These are phyloP conservation scores for Drosophila willistoni DNA, from an alignment of 1,140 invertebrate genomes.

Conservation along the genomic window DNA sequence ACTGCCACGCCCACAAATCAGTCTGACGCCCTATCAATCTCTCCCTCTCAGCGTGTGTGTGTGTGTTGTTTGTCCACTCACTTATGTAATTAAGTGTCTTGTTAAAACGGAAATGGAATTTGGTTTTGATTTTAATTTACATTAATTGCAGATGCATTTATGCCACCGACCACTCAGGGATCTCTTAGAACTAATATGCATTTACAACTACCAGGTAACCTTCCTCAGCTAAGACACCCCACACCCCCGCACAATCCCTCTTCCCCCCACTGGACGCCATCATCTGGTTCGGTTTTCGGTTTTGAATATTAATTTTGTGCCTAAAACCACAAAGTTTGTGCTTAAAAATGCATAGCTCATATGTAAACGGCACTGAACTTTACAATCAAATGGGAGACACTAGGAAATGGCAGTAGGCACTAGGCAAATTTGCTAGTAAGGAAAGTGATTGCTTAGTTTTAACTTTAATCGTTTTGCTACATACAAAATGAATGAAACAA, in stretches of 20 bases:
- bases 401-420: too few relatives aligned
- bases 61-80: conserved; percentile 43
- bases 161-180: conserved; percentile 48
- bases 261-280: not conserved
- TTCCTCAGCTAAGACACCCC: not conserved
- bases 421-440: not conserved
- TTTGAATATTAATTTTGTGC: conserved; percentile 46
- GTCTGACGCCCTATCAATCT: not conserved
- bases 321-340: conserved; percentile 8
- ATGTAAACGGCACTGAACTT: conserved; percentile 8
- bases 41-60: not conserved
- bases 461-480: conserved; percentile 47
- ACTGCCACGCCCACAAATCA: conserved; percentile 28
- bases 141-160: conserved; percentile 74
- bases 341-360: conserved; percentile 59
- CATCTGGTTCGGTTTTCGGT: not conserved
- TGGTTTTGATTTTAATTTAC: conserved; percentile 77
- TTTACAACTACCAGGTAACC: conserved; percentile 3
- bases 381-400: too few relatives aligned
- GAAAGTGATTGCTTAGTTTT: conserved; percentile 26
- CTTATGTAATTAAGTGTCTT: conserved; percentile 75
- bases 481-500: conserved; percentile 48
- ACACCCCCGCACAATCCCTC: not conserved
- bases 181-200: conserved; percentile 22
- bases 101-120: conserved; percentile 77